Base-by-base conservation (phyloP, 2,888 invertebrate genomes). In the Polyommatus icarus region DNA sequence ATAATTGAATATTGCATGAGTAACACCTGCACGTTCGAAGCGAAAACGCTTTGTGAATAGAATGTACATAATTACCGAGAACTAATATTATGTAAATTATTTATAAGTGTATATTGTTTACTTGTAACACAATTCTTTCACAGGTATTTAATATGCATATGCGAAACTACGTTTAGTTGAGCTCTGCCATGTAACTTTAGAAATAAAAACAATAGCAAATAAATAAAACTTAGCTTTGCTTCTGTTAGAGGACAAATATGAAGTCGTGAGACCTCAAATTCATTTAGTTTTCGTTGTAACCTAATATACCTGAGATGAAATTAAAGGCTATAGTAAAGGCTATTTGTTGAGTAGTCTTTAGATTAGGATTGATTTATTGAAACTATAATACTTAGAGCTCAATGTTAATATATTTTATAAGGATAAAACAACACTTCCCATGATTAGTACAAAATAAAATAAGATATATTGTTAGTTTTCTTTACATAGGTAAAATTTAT, bases 401-500 rank as follows among this genome's bases (percentile, higher is more conserved):
- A 94, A 94, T 94, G 93, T 93, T 94, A 94, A 94, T 94, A 94
- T 94, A 94, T 94, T 94, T 93, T 93, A 87, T 92, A 93, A 93
- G 92, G 93, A 92, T 92, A 94, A 94, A 94, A 94, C 94, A 94
- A 94, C 94, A 94, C 93, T 92, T 94, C 91, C 93, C 93, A 90
- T 92, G 91, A 94, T 94, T 94, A 94, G 94, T 94, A 94, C 90
- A 94, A 94, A 94, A 94, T 92, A 93, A 94, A 94, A 94, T 91
- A 94, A 93, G 94, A 93, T 93, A 90, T 93, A 94, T 89, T 93
- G 94, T 94, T 94, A 94, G 94, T 94, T 94, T 93, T 75, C 75
- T 91, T 92, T 92, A 94, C 91, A 93, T 91, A 94, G 92, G 87
- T 90, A 93, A 92, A 92, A 90, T 93, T 93, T 93, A 91, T 91